Evolutionary conservation across 2,797 vertebrate species (phyloP), one percentile per base, ranked within the genome.

Genomic region (Hafferia zeledoni): DNA sequence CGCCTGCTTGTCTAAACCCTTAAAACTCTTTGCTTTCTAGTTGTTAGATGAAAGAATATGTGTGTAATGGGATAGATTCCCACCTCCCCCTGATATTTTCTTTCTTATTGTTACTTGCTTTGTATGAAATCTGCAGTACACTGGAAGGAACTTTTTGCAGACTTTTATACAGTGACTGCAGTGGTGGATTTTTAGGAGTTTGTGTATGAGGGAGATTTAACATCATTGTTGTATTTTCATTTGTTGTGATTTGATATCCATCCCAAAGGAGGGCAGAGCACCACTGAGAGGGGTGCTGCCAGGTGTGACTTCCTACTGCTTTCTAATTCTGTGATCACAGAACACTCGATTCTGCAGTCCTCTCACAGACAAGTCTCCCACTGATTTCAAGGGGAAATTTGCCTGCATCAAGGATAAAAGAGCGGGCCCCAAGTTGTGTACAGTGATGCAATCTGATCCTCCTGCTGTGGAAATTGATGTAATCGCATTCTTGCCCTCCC

Each of bases 401-500:
- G 83, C 87, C 91, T 59, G 89, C 89, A 88, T 89, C 89, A 47
- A 84, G 90, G 94, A 93, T 92, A 71, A 93, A 96, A 95, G 94
- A 95, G 87, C 11, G 23, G 93, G 83, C 90, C 83, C 63, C 87
- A 82, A 91, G 83, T 95, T 93, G 93, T 93, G 94, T 93, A 79
- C 81, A 76, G 63, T 90, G 87, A 93, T 88, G 95, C 91, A 96
- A 90, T 91, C 86, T 44, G 92, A 96, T 95, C 91, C 91, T 79
- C 95, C 95, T 88, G 90, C 93, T 89, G 96, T 86, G 95, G 87
- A 95, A 94, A 94, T 93, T 91, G 96, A 94, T 95, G 94, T 94
- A 90, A 96, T 93, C 72, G 19, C 83, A 82, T 95, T 90, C 77
- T 95, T 57, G 7, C 77, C 85, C 93, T 91, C 57, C 77, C 91